A percentile compares a stretch with the other conserved stretches of the same genome.
phyloP scores from a whole-genome alignment of 2,113 vertebrate species.

The Corythoichthys intestinalis region DNA sequence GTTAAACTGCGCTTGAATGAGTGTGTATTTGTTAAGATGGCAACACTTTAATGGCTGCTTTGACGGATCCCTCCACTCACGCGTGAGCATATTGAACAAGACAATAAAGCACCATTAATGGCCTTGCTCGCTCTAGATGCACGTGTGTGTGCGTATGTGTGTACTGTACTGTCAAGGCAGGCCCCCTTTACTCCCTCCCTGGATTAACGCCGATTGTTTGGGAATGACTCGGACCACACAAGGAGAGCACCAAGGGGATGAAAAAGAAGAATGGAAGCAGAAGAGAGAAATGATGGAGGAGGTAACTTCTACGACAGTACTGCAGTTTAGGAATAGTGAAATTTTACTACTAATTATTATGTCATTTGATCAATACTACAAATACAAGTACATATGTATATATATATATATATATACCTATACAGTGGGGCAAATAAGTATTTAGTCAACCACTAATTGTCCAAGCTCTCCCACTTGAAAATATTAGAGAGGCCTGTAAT shows the following conservation, averaged over 20 bases:
- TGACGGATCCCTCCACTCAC: constrained; percentile 5
- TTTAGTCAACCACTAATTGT: too few species aligned
- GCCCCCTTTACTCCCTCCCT: constrained; percentile 50
- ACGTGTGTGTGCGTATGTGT: constrained; percentile 45
- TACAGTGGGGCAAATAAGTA: too few species aligned
- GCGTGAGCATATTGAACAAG: constrained; percentile 6
- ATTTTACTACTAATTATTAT: too few species aligned
- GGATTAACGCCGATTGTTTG: constrained; percentile 77
- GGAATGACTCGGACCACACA: constrained; percentile 78
- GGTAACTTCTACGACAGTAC: too few species aligned
- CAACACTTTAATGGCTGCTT: background rate
- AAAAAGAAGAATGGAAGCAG: constrained; percentile 21
- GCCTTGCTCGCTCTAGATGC: constrained; percentile 29
- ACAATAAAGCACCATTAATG: constrained; percentile 31
- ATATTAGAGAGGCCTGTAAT: too few species aligned
- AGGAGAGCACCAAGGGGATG: constrained; percentile 52
- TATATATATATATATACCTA: too few species aligned
- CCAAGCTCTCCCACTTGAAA: too few species aligned
- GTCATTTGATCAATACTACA: too few species aligned
- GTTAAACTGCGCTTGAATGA: too few species aligned
- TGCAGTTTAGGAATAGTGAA: too few species aligned
- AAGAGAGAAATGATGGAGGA: background rate
- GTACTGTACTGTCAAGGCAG: constrained; percentile 25
- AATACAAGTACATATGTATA: too few species aligned
- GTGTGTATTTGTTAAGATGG: background rate